phyloP scores from a whole-genome alignment of 2,797 vertebrate species.

The Gymnodraco acuticeps region DNA sequence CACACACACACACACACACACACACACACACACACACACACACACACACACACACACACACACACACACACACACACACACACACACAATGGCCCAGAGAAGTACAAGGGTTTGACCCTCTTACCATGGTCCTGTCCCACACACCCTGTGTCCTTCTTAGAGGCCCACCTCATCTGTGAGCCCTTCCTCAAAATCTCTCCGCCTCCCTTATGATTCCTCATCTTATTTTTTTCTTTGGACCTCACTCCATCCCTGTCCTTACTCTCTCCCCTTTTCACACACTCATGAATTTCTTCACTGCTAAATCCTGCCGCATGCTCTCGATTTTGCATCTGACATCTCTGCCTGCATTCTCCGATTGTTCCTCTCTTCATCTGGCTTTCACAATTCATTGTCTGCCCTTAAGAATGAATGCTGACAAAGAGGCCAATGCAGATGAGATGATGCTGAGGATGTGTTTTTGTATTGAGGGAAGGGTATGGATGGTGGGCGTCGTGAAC shows the following conservation, averaged over 20 bases:
- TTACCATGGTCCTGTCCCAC: slow-evolving; percentile 33
- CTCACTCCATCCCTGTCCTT: slow-evolving; percentile 1
- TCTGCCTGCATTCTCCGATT: slow-evolving; percentile 33
- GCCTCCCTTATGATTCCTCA: slow-evolving; percentile 44
- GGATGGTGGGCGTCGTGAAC: slow-evolving; percentile 42
- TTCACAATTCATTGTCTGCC: slow-evolving; percentile 33
- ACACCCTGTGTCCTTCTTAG: slow-evolving; percentile 27
- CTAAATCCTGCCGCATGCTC: slow-evolving; percentile 43
- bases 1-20: not conserved
- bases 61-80: not conserved
- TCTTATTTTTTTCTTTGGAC: slow-evolving; percentile 28
- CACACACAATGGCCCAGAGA: not conserved
- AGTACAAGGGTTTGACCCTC: slow-evolving; percentile 60
- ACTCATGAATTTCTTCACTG: slow-evolving; percentile 32
- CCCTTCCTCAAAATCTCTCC: slow-evolving; percentile 30
- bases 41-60: not conserved
- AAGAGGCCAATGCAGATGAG: slow-evolving; percentile 48
- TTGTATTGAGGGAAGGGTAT: slow-evolving; percentile 26
- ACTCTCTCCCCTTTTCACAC: slow-evolving; percentile 37
- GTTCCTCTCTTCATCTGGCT: slow-evolving; percentile 33
- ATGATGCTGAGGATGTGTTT: slow-evolving; percentile 51
- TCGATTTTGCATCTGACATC: slow-evolving; percentile 33
- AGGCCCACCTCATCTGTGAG: slow-evolving; percentile 19
- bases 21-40: not conserved
- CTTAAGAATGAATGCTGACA: slow-evolving; percentile 48